Evolutionary conservation across 2,888 invertebrate species (phyloP).

Genomic region (Papilio demoleus): DNA sequence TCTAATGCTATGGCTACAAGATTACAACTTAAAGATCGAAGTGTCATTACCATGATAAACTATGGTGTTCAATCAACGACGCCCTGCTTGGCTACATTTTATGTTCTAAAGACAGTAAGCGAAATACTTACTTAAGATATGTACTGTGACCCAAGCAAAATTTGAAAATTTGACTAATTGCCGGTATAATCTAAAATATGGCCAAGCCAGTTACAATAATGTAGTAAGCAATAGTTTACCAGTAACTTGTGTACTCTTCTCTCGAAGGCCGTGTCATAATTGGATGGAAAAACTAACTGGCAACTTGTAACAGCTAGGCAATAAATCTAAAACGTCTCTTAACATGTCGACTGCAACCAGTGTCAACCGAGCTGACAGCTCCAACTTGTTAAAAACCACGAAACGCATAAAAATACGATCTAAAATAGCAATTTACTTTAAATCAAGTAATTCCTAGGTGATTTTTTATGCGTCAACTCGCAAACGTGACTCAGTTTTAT

Average conservation of each 20-base stretch:
- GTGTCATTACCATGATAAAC: no score
- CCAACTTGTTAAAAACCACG: constrained; percentile 15
- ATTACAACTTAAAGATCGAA: no score
- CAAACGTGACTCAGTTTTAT: constrained; percentile 16
- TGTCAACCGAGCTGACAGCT: constrained; percentile 15
- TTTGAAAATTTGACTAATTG: no score
- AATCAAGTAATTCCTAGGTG: constrained; percentile 3
- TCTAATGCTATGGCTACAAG: no score
- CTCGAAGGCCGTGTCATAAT: constrained; percentile 1
- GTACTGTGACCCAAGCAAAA: neutral
- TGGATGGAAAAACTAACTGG: constrained; percentile 8
- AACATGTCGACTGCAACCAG: neutral
- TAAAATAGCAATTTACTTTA: constrained; percentile 8
- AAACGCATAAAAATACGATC: constrained; percentile 6
- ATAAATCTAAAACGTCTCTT: constrained; percentile 18
- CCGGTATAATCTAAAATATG: no score
- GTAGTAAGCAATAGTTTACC: neutral
- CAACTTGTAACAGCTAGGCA: neutral
- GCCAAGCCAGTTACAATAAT: no score
- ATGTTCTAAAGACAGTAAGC: no score
- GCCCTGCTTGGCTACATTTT: no score
- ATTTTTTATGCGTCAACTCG: constrained; percentile 15
- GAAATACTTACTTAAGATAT: no score
- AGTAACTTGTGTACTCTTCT: neutral
- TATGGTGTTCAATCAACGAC: no score